Evolutionary conservation across 2,797 vertebrate species (phyloP).

Genomic region (Alauda arvensis): DNA sequence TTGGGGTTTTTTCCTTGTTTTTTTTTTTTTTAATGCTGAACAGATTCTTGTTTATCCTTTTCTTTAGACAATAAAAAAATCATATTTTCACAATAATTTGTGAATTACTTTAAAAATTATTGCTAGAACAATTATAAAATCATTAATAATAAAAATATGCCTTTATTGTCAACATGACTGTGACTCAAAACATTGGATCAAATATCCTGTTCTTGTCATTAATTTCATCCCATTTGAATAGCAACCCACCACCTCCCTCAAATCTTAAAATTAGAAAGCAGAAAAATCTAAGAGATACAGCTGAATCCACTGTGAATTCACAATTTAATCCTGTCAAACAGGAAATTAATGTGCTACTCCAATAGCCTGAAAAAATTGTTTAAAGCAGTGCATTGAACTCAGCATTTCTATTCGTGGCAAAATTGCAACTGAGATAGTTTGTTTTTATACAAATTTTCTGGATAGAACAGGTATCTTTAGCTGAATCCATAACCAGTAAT

Average conservation of each 20-base stretch:
- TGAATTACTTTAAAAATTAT: background rate
- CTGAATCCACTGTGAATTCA: background rate
- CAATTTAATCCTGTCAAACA: background rate
- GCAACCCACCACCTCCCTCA: rapidly evolving
- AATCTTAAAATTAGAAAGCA: background rate
- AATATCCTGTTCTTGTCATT: background rate
- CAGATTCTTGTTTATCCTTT: background rate
- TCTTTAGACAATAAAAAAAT: background rate
- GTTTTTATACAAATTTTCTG: background rate
- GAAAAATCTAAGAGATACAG: background rate
- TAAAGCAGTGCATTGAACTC: background rate
- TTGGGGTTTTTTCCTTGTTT: background rate
- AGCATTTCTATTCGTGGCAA: background rate
- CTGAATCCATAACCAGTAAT: background rate
- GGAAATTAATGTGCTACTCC: background rate
- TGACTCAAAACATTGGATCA: background rate
- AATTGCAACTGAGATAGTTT: background rate
- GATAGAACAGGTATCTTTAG: background rate
- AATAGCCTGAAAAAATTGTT: background rate
- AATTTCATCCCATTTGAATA: background rate
- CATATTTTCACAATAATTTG: background rate
- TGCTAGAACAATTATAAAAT: background rate
- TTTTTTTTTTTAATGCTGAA: background rate
- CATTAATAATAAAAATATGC: background rate
- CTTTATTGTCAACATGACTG: background rate